These are phyloP conservation scores for Trachythela sp. DNA, from an alignment of 64 coral and sea anemone genomes.

Conservation along the genomic window DNA sequence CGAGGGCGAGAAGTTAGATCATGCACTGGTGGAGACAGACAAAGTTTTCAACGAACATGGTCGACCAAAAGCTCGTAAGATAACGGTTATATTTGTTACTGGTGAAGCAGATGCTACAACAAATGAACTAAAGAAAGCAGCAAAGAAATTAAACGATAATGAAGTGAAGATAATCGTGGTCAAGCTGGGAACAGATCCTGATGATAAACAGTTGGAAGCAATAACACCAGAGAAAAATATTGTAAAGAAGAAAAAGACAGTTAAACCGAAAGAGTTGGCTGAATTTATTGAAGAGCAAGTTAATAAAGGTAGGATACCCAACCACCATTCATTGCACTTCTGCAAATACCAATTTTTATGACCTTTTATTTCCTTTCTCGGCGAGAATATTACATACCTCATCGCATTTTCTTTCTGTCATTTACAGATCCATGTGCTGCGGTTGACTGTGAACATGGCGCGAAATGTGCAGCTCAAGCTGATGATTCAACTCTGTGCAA, in stretches of 20 bases:
- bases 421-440: constrained; percentile 40
- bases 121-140: constrained; percentile 26
- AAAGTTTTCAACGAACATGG: constrained; percentile 39
- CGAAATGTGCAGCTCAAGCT: constrained; percentile 28
- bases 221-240: constrained; percentile 41
- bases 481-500: constrained; percentile 39
- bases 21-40: not conserved
- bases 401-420: not conserved
- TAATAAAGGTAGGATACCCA: not conserved
- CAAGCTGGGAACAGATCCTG: constrained; percentile 44
- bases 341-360: too few species aligned
- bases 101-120: constrained; percentile 47
- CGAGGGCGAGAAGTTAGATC: not conserved
- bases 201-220: constrained; percentile 49
- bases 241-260: not conserved
- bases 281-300: not conserved
- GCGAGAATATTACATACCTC: not conserved
- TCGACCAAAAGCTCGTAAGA: constrained; percentile 36
- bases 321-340: not conserved
- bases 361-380: not conserved
- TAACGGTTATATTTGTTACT: constrained; percentile 71
- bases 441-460: constrained; percentile 41
- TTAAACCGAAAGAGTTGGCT: not conserved
- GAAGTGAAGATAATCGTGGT: constrained; percentile 70
- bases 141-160: constrained; percentile 40